Evolutionary conservation across 2,797 vertebrate genomes (phyloP).

Genomic region (Odontamblyopus rebecca): DNA sequence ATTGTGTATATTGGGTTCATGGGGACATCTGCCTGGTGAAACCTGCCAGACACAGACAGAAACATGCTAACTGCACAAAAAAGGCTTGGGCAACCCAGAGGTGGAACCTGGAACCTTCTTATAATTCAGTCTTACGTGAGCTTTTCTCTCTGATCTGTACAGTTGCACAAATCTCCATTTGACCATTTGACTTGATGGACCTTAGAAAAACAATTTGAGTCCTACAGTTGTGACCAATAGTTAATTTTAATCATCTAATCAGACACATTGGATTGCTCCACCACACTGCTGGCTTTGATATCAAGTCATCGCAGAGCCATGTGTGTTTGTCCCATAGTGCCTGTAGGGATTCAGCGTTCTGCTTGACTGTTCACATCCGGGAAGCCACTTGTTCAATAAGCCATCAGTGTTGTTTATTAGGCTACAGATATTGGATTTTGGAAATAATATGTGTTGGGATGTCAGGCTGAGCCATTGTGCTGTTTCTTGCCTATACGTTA

Average conservation of each 20-base stretch:
- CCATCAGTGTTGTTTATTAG: constrained; percentile 33
- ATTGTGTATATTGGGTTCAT: no score
- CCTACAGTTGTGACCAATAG: constrained; percentile 28
- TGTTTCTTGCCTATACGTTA: constrained; percentile 25
- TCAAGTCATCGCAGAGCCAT: constrained; percentile 44
- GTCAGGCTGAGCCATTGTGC: constrained; percentile 47
- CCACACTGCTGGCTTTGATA: constrained; percentile 54
- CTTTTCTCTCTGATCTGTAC: neutral
- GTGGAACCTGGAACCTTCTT: no score
- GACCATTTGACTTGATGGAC: constrained; percentile 28
- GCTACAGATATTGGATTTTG: constrained; percentile 36
- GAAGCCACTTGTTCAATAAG: constrained; percentile 32
- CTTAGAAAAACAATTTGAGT: constrained; percentile 32
- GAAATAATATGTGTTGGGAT: constrained; percentile 50
- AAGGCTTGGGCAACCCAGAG: no score
- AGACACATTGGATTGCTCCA: constrained; percentile 39
- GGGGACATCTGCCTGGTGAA: no score
- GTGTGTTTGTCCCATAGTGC: constrained; percentile 38
- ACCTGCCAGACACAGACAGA: no score
- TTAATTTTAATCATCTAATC: constrained; percentile 49
- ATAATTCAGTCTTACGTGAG: neutral
- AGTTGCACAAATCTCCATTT: neutral
- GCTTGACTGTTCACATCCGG: constrained; percentile 37
- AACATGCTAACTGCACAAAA: no score
- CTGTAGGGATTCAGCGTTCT: constrained; percentile 56